Percentiles rank a stretch among this genome's conserved stretches.
phyloP scores from a whole-genome alignment of 1,140 invertebrate genomes.

The Drosophila ficusphila region DNA sequence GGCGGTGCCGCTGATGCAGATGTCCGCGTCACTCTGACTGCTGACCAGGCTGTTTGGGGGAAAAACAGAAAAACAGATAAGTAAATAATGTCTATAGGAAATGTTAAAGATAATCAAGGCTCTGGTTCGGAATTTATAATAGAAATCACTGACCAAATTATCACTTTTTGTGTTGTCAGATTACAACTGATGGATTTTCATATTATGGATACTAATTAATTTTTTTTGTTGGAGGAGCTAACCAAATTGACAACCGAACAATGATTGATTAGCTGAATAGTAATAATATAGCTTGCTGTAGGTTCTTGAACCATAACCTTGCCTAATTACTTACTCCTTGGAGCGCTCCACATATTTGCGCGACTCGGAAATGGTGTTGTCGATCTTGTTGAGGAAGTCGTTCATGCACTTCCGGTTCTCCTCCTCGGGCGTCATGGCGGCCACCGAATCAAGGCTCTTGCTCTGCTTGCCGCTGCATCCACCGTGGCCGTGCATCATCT shows the following conservation, averaged over 20 bases:
- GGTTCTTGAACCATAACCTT: slow-evolving; percentile 71
- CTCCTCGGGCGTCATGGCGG: slow-evolving; percentile 87
- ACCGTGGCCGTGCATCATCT: slow-evolving; percentile 53
- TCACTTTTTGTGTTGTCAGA: no score
- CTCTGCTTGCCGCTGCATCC: slow-evolving; percentile 72
- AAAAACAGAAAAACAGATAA: slow-evolving; percentile 1
- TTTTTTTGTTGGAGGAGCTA: no score
- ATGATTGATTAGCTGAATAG: no score
- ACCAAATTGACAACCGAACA: no score
- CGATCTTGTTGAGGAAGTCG: slow-evolving; percentile 94
- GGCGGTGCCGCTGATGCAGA: slow-evolving; percentile 66
- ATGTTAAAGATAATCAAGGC: no score
- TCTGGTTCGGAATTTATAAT: no score
- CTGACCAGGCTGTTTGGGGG: slow-evolving; percentile 57
- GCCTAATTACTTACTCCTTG: slow-evolving; percentile 90
- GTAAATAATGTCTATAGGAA: not conserved
- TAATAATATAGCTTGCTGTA: no score
- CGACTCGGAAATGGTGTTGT: slow-evolving; percentile 92
- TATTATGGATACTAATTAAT: no score
- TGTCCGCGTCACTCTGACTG: slow-evolving; percentile 77
- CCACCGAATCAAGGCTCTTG: slow-evolving; percentile 84
- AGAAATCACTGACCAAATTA: no score
- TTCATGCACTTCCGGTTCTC: slow-evolving; percentile 88
- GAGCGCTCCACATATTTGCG: slow-evolving; percentile 93
- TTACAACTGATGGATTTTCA: no score